Evolutionary conservation across 2,888 invertebrate genomes (phyloP), one percentile per base, ranked within the genome.

Genomic region (Scaeva pyrastri): DNA sequence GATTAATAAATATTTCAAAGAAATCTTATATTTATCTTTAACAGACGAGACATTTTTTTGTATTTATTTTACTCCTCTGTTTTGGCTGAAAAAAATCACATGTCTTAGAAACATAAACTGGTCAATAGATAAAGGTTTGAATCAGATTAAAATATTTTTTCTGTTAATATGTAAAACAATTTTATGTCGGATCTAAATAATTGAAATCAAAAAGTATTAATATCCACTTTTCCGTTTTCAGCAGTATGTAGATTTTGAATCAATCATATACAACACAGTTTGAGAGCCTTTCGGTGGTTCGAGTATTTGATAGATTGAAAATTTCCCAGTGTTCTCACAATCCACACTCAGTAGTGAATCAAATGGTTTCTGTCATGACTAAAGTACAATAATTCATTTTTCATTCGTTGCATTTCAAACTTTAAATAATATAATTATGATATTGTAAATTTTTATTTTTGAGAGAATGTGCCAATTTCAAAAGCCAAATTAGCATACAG

Each of bases 201-300:
- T 2, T 26, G 6, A 26, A 26, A 26, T 6, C 3, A 4, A 26
- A 4, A 26, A 31, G 31, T 31, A 31, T 31, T 31, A 0, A 6
- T 31, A 2, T 48, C 68, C 23, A 48, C 39, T 76, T 16, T 60
- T 39, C 31, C 19, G 23, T 31, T 43, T 43, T 77, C 60, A 52
- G 6, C 2, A 71, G 50, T 60, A 21, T 70, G 14, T 1, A 10
- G 7, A 31, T 39, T 2, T 3, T 45, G 14, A 8, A 2, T 23
- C 5, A n/a, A 11, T 11, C 4, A 19, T 4, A 21, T 19, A 4
- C 31, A 31, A 16, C 0, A 45, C 55, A 80, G 75, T 55, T 80
- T 75, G 68, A 70, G 26, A n/a, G 12, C 1, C 10, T 11, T 0
- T 16, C 0, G 12, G 2, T 31, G 26, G 21, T 55, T 56, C 14